Evolutionary conservation across 2,888 invertebrate genomes (phyloP).

Genomic region (Drosophila stalkeri): DNA sequence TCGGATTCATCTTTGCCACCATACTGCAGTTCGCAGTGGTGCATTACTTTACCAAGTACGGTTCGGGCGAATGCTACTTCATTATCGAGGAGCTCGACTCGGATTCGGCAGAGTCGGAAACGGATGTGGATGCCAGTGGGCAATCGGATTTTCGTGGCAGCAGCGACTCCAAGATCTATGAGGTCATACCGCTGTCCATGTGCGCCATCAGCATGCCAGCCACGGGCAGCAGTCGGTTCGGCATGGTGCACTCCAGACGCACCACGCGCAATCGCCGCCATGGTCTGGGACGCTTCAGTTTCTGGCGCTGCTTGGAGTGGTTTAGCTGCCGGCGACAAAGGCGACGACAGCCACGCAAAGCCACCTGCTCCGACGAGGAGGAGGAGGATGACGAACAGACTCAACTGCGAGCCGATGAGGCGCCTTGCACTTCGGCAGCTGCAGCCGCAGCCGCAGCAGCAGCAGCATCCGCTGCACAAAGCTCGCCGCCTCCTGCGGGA

Average conservation of each 20-base stretch:
- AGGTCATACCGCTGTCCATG: conserved; percentile 89
- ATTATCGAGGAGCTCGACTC: conserved; percentile 87
- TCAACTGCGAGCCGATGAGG: conserved; percentile 78
- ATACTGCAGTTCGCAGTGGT: conserved; percentile 94
- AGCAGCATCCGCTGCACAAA: conserved; percentile 38
- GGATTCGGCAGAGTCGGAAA: conserved; percentile 87
- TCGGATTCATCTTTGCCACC: conserved; percentile 92
- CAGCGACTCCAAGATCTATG: conserved; percentile 85
- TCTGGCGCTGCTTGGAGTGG: conserved; percentile 75
- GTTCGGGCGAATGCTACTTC: conserved; percentile 92
- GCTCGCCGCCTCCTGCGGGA: conserved; percentile 45
- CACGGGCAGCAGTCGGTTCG: conserved; percentile 54
- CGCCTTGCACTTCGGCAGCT: conserved; percentile 64
- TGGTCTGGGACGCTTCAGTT: conserved; percentile 46
- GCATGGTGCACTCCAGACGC: conserved; percentile 60
- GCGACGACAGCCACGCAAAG: conserved; percentile 39
- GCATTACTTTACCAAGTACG: conserved; percentile 94
- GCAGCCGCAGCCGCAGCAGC: conserved; percentile 54
- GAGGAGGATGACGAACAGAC: conserved; percentile 83
- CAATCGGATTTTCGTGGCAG: conserved; percentile 81
- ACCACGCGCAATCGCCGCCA: conserved; percentile 66
- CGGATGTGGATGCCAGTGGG: conserved; percentile 72
- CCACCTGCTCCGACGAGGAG: conserved; percentile 63
- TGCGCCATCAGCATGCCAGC: conserved; percentile 86
- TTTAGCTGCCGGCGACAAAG: conserved; percentile 56